Evolutionary conservation across 2,888 invertebrate genomes (phyloP).

Genomic region (Heteromyza rotundicornis): DNA sequence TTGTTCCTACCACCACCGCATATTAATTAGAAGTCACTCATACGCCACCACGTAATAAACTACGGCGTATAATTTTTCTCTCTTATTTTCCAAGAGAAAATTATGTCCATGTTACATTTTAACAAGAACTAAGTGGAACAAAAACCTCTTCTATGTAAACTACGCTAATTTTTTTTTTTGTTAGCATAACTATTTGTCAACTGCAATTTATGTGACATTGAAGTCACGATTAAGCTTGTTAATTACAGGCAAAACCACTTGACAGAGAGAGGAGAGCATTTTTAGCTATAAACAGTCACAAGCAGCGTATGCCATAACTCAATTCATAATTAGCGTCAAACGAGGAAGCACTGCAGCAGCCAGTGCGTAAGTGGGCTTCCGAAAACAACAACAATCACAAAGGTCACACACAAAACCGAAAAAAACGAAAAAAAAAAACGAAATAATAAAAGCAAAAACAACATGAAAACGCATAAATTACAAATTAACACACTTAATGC

Average conservation of each 20-base stretch:
- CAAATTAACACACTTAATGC: conserved; percentile 26
- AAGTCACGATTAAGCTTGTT: conserved; percentile 29
- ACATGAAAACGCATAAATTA: conserved; percentile 21
- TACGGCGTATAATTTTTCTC: too few species aligned
- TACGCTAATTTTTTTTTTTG: too few species aligned
- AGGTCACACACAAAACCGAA: not conserved
- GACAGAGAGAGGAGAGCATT: conserved; percentile 21
- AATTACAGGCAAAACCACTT: conserved; percentile 34
- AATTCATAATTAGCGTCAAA: not conserved
- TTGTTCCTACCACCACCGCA: too few species aligned
- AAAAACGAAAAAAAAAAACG: not conserved
- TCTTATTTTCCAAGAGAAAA: too few species aligned
- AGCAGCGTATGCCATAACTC: not conserved
- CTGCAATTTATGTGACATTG: conserved; percentile 13
- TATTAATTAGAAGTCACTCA: too few species aligned
- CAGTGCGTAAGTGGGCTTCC: not conserved
- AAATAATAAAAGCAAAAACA: not conserved
- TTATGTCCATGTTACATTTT: too few species aligned
- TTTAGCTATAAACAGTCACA: conserved; percentile 14
- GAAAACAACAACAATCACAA: not conserved
- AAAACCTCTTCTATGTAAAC: not conserved
- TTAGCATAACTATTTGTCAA: too few species aligned
- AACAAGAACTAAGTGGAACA: too few species aligned
- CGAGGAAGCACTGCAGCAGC: not conserved
- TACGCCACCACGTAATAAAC: too few species aligned